These are phyloP conservation scores for Pithys albifrons DNA, from an alignment of 2,113 vertebrate genomes.

Conservation along the genomic window DNA sequence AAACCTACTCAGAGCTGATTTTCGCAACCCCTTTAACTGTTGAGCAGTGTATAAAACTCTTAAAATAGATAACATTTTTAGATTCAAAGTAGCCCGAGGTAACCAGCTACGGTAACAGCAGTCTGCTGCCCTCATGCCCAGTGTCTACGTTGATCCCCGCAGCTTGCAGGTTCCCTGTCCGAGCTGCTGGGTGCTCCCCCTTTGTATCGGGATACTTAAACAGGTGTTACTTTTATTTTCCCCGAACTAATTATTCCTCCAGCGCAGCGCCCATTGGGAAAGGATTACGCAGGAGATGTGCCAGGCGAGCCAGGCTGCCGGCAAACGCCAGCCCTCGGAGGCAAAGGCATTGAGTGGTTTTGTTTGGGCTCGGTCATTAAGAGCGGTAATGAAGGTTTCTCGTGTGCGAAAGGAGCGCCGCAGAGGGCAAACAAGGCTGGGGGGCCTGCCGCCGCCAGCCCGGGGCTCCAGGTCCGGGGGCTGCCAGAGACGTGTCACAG, in stretches of 20 bases:
- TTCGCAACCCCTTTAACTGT: neutral
- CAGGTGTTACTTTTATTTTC: constrained; percentile 57
- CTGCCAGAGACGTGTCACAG: neutral
- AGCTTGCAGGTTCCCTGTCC: neutral
- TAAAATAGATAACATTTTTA: neutral
- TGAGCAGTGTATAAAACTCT: constrained; percentile 26
- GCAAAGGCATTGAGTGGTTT: constrained; percentile 30
- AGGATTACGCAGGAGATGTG: constrained; percentile 48
- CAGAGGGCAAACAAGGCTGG: constrained; percentile 47
- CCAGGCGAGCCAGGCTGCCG: constrained; percentile 17
- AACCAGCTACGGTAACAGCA: neutral
- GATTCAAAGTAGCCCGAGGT: neutral
- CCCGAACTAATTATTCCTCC: neutral
- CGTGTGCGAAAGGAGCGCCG: constrained; percentile 7
- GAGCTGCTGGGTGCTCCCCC: neutral
- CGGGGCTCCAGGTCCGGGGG: neutral
- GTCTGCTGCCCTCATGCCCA: neutral
- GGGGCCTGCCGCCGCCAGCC: neutral
- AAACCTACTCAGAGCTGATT: neutral
- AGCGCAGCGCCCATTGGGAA: constrained; percentile 6
- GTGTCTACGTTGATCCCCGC: neutral
- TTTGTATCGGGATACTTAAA: constrained; percentile 8
- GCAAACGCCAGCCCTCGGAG: constrained; percentile 14
- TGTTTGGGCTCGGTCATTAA: constrained; percentile 56
- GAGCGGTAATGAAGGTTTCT: constrained; percentile 48